Conservation (phyloP, 1,140 invertebrate genomes). For the Tetranychus cinnabarinus region DNA sequence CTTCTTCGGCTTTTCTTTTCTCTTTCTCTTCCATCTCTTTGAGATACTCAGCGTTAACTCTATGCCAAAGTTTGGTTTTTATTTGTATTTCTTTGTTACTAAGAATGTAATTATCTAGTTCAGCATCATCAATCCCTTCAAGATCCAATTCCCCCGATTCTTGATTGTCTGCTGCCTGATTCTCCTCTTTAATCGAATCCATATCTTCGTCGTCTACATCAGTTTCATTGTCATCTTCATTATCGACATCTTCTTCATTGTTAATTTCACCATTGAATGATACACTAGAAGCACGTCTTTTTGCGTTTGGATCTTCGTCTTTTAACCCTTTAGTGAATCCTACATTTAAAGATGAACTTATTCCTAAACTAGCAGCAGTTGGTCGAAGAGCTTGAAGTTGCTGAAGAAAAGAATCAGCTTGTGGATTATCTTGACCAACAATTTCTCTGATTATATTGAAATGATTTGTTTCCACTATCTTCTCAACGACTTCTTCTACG, state of each 20-base stretch:
- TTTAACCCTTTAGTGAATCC: background rate
- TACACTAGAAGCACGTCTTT: background rate
- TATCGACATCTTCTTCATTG: background rate
- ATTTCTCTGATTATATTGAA: background rate
- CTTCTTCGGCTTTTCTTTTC: constrained; percentile 18
- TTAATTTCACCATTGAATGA: background rate
- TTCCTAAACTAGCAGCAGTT: constrained; percentile 21
- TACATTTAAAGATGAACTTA: constrained; percentile 12
- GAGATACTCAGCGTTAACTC: constrained; percentile 57
- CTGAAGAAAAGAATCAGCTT: background rate
- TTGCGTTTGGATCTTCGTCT: background rate
- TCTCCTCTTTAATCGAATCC: background rate
- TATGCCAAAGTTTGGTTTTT: constrained; percentile 60
- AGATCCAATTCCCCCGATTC: constrained; percentile 42
- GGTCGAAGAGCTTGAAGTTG: constrained; percentile 13
- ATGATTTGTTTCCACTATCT: background rate
- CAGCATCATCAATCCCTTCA: constrained; percentile 58
- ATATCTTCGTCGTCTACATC: background rate
- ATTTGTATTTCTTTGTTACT: constrained; percentile 44
- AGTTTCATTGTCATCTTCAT: background rate
- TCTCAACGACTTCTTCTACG: background rate
- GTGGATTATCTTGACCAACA: background rate
- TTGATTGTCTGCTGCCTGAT: constrained; percentile 11
- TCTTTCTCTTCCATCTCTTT: constrained; percentile 38
- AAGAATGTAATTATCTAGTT: constrained; percentile 56